Evolutionary conservation across 2,113 vertebrate species (phyloP).

Genomic region (Suncus etruscus): DNA sequence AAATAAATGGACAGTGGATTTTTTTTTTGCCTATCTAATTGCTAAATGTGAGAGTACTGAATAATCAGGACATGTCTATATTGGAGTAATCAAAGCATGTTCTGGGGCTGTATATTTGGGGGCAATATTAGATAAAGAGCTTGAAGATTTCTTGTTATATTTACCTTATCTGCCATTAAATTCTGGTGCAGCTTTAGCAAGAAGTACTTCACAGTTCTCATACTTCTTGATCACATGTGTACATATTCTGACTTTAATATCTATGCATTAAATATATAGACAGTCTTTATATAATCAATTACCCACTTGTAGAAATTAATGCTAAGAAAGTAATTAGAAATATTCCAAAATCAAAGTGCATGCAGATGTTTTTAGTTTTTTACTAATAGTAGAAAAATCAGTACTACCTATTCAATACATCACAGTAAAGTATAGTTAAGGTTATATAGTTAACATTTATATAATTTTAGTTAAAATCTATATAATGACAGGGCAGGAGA

Average conservation of each 20-base stretch:
- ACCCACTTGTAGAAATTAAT: constrained; percentile 20
- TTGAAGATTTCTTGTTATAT: constrained; percentile 8
- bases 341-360: neutral
- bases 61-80: neutral
- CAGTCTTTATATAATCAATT: neutral
- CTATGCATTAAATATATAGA: neutral
- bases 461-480: no score
- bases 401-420: neutral
- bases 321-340: neutral
- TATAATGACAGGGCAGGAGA: no score
- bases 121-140: neutral
- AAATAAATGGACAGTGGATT: neutral
- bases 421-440: no score
- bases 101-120: neutral
- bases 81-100: neutral
- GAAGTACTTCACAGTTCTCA: neutral
- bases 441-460: no score
- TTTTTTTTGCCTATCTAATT: neutral
- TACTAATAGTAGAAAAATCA: neutral
- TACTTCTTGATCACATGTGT: neutral
- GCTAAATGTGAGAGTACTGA: neutral
- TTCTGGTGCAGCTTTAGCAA: neutral
- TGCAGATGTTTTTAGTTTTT: constrained; percentile 34
- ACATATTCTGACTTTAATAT: neutral
- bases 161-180: neutral